A percentile compares a stretch with the other conserved stretches of the same genome.
Evolutionary conservation across 35 echinoderm and acorn worm species (phyloP).

Genomic region (Heliocidaris erythrogramma): DNA sequence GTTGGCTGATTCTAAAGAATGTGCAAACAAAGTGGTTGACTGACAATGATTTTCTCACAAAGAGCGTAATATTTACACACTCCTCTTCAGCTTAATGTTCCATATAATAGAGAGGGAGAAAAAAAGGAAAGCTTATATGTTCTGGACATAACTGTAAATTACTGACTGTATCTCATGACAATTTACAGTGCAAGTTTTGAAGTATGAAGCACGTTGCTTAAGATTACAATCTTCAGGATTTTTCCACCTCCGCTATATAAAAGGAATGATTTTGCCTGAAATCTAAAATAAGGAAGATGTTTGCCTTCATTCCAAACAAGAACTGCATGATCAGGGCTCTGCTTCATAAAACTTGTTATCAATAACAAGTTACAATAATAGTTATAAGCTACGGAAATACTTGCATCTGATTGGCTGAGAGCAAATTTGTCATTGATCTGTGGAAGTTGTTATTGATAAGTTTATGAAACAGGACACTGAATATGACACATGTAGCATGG

Average conservation of each 20-base stretch:
- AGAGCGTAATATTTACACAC: slow-evolving; percentile 3
- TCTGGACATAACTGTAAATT: not conserved
- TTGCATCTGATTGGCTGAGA: too few relatives aligned
- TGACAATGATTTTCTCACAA: slow-evolving; percentile 10
- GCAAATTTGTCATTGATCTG: too few relatives aligned
- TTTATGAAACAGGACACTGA: too few relatives aligned
- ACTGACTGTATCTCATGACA: not conserved
- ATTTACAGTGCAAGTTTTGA: not conserved
- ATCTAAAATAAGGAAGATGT: too few relatives aligned
- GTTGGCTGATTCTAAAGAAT: slow-evolving; percentile 1
- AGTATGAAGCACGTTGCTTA: not conserved
- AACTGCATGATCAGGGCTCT: too few relatives aligned
- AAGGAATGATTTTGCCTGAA: too few relatives aligned
- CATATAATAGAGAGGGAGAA: not conserved
- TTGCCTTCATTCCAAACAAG: too few relatives aligned
- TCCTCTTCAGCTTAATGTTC: not conserved
- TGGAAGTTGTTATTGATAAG: too few relatives aligned
- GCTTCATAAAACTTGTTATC: too few relatives aligned
- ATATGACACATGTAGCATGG: too few relatives aligned
- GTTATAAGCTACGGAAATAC: too few relatives aligned
- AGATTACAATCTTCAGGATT: not conserved
- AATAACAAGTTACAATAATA: too few relatives aligned
- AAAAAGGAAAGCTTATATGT: not conserved
- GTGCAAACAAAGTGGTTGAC: not conserved
- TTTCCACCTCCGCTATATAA: not conserved